Conservation (phyloP, 2,888 invertebrate genomes). For the Norana najaformis region DNA sequence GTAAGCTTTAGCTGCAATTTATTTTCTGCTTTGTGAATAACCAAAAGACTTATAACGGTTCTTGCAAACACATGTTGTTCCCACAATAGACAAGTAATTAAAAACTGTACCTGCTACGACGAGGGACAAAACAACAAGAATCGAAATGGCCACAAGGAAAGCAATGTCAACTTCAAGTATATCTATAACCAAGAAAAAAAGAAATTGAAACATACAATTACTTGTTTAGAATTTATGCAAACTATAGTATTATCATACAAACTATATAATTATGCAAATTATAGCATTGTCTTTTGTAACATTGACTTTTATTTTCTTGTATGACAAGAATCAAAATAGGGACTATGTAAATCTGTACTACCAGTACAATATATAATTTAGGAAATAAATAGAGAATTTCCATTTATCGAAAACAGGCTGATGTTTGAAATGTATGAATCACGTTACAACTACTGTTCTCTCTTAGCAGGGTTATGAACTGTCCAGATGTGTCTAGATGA, state of each 20-base stretch:
- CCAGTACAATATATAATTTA: neutral
- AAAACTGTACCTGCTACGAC: constrained; percentile 33
- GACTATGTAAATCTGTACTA: neutral
- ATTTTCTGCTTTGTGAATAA: neutral
- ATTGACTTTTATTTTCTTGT: neutral
- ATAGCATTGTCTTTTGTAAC: neutral
- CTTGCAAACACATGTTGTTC: no score
- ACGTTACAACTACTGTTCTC: neutral
- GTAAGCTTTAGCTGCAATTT: neutral
- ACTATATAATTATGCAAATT: neutral
- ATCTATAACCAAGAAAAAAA: constrained; percentile 68
- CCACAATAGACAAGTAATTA: no score
- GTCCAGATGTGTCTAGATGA: no score
- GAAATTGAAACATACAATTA: constrained; percentile 27
- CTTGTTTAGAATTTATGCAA: neutral
- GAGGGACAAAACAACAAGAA: constrained; percentile 64
- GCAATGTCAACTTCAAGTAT: constrained; percentile 80
- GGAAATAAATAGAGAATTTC: neutral
- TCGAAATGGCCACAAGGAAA: constrained; percentile 74
- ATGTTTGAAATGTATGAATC: neutral
- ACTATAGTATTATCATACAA: neutral
- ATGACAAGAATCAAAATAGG: neutral
- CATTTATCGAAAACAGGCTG: neutral
- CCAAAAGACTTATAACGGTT: neutral
- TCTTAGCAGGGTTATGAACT: no score